phyloP scores from a whole-genome alignment of 2,888 invertebrate species.

The Cephus spinipes region DNA sequence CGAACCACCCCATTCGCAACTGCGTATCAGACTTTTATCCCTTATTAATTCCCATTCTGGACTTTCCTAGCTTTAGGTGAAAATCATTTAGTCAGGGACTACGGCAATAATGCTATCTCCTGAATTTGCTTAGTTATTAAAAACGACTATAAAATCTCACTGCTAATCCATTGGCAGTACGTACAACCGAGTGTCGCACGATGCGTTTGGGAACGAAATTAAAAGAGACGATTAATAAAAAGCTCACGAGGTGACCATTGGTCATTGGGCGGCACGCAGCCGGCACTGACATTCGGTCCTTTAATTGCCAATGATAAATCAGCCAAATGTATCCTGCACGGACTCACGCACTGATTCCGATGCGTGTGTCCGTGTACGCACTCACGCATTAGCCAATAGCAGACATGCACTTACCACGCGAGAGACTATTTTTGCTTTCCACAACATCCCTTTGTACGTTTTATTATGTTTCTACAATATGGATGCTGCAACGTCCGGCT shows the following conservation, averaged over 20 bases:
- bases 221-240: slow-evolving; percentile 49
- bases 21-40: background rate
- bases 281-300: slow-evolving; percentile 55
- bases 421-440: background rate
- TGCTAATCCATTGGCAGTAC: background rate
- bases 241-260: slow-evolving; percentile 56
- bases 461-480: background rate
- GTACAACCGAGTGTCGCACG: background rate
- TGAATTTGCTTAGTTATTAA: background rate
- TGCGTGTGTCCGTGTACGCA: background rate
- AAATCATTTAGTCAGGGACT: background rate
- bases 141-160: background rate
- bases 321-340: slow-evolving; percentile 18
- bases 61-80: background rate
- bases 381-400: background rate
- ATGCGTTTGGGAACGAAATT: slow-evolving; percentile 26
- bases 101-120: too few relatives aligned
- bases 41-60: background rate
- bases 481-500: background rate
- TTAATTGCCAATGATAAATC: slow-evolving; percentile 60
- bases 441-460: background rate
- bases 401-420: background rate
- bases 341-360: background rate
- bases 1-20: background rate
- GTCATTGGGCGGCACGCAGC: slow-evolving; percentile 55